Evolutionary conservation across 2,888 invertebrate species (phyloP).

Genomic region (Cephus sareptanus): DNA sequence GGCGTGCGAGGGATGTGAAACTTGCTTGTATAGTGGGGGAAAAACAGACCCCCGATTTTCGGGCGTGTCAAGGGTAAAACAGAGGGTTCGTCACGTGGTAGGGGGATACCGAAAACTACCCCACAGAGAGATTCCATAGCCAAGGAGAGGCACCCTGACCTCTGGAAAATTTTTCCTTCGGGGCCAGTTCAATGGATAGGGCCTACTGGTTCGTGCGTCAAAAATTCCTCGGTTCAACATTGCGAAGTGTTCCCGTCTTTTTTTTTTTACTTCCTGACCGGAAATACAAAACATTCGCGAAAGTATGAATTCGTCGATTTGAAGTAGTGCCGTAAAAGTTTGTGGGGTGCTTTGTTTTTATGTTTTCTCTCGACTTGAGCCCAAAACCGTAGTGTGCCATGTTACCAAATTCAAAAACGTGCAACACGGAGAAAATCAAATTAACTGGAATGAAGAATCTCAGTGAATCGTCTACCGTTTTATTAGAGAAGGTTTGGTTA

Average conservation of each 20-base stretch:
- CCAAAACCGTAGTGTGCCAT: too few species aligned
- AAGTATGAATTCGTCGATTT: too few species aligned
- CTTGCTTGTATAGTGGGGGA: constrained; percentile 17
- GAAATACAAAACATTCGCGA: too few species aligned
- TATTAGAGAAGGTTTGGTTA: constrained; percentile 39
- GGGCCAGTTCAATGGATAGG: constrained; percentile 38
- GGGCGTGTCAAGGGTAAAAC: constrained; percentile 37
- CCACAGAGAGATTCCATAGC: constrained; percentile 21
- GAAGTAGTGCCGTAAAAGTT: too few species aligned
- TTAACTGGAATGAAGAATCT: constrained; percentile 25
- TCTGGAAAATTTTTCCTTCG: constrained; percentile 14
- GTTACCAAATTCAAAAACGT: too few species aligned
- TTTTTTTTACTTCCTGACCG: too few species aligned
- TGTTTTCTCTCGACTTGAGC: background rate
- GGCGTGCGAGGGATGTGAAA: constrained; percentile 12
- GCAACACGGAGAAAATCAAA: background rate
- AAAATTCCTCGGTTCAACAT: too few species aligned
- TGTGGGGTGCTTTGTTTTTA: too few species aligned
- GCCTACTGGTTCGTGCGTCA: background rate
- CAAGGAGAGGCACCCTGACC: constrained; percentile 15
- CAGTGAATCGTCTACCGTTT: constrained; percentile 35
- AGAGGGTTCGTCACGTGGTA: constrained; percentile 29
- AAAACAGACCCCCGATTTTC: constrained; percentile 28
- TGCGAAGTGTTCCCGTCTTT: too few species aligned
- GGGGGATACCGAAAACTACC: constrained; percentile 27